phyloP scores from a whole-genome alignment of 2,113 vertebrate genomes.

The Catharus fuscescens region DNA sequence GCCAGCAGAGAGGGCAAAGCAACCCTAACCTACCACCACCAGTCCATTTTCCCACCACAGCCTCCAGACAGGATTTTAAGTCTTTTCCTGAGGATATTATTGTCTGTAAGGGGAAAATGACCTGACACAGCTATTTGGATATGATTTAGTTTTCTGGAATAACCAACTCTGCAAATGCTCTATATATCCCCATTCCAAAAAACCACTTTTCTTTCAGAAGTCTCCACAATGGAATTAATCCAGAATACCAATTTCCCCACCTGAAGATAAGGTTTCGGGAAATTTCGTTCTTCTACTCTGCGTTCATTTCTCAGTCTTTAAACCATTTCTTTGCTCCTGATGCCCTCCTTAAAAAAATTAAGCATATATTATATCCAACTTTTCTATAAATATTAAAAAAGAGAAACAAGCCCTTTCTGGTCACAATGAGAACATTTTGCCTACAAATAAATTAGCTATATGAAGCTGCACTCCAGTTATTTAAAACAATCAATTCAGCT shows the following conservation, averaged over 20 bases:
- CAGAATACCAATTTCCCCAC: slow-evolving; percentile 45
- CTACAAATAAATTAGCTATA: neutral
- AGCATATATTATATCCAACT: neutral
- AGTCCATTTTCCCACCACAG: neutral
- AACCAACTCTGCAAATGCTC: slow-evolving; percentile 15
- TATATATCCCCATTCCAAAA: slow-evolving; percentile 26
- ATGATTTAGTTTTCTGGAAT: slow-evolving; percentile 51
- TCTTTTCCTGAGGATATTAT: neutral
- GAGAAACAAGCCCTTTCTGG: neutral
- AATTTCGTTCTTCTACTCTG: neutral
- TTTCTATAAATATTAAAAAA: neutral
- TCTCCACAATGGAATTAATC: slow-evolving; percentile 44
- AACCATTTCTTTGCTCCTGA: neutral
- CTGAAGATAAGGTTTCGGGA: slow-evolving; percentile 3
- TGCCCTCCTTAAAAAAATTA: neutral
- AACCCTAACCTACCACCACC: neutral
- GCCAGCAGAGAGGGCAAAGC: neutral
- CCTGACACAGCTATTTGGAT: slow-evolving; percentile 8
- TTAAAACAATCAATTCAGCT: neutral
- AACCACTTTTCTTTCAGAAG: slow-evolving; percentile 22
- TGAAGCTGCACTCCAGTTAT: neutral
- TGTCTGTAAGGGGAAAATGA: neutral
- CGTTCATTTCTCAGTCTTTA: slow-evolving; percentile 8
- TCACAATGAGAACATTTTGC: neutral
- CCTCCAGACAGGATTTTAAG: neutral